Evolutionary conservation across 2,888 invertebrate species (phyloP), one percentile per base, ranked within the genome.

Genomic region (Cinara cedri): DNA sequence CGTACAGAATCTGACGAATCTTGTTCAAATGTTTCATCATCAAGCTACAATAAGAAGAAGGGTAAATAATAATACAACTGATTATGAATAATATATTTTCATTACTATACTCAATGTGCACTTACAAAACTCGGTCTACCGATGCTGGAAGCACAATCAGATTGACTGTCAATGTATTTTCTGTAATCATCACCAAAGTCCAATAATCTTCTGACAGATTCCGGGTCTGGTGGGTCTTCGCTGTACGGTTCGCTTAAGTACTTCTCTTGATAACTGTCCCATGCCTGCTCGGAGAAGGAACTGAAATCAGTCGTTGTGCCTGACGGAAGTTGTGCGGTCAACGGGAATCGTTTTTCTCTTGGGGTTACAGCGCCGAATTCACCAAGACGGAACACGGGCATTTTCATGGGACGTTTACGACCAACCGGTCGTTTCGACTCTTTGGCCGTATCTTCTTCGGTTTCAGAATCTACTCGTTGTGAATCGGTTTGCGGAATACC

Each of bases 181-280:
- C 95, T 89, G 87, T 96, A 96, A 87, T 96, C 95, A 86, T 96
- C 95, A 49, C 95, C 95, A 85, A 95, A 95, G 85, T 95, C 94
- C 82, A 95, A 87, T 21, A 95, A 87, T 82, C 91, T 90, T 81
- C 94, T 89, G 55, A 95, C 93, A 49, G 93, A 92, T 86, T 95
- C 95, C 1, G 94, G 92, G 86, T 96, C 95, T 9, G 91, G 91
- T 3, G 90, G 89, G 66, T 91, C 90, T 87, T 96, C 96, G 81
- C 95, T 95, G 86, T 95, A 95, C 42, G 93, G 91, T 86, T 96
- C 96, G 57, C 95, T 95, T 86, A 93, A 91, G 86, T 96, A 96
- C 86, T 94, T 95, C 86, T 95, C 95, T 90, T 94, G 96, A 88
- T 96, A 97, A 86, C 93, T 94, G 86, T 97, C 97, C 97, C 97